Evolutionary conservation across 2,113 vertebrate genomes (phyloP).

Genomic region (Chloropsis hardwickii): DNA sequence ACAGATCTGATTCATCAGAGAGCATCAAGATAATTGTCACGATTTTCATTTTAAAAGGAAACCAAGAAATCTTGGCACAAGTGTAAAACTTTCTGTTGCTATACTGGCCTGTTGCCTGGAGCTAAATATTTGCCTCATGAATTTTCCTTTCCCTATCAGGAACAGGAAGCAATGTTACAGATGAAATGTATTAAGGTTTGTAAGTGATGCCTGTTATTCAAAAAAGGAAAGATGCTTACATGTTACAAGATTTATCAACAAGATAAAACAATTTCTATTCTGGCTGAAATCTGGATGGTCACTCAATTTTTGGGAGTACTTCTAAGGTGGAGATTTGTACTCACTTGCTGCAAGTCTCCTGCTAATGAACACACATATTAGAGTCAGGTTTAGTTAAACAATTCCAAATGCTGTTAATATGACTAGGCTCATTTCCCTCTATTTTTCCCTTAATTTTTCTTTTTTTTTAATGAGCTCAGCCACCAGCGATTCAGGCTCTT

Average conservation of each 20-base stretch:
- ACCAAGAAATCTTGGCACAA: conserved; percentile 74
- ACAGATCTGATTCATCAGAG: conserved; percentile 76
- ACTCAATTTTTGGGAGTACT: not conserved
- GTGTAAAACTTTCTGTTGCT: conserved; percentile 75
- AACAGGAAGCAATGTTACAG: conserved; percentile 77
- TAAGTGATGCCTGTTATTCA: conserved; percentile 41
- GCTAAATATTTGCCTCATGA: conserved; percentile 75
- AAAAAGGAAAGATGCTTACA: conserved; percentile 24
- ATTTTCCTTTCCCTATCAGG: conserved; percentile 72
- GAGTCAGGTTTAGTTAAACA: not conserved
- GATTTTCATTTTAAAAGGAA: conserved; percentile 79
- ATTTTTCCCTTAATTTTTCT: not conserved
- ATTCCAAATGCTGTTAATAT: not conserved
- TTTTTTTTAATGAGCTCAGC: not conserved
- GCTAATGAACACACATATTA: not conserved
- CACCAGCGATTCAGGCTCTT: rapidly evolving
- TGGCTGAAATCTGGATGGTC: not conserved
- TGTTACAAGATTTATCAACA: not conserved
- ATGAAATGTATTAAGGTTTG: conserved; percentile 71
- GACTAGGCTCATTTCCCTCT: not conserved
- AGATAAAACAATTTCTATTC: not conserved
- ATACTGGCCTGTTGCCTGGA: conserved; percentile 74
- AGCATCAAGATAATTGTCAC: conserved; percentile 83
- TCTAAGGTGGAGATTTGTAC: not conserved
- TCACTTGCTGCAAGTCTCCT: not conserved